phyloP scores from a whole-genome alignment of 2,797 vertebrate species.

The Onychomys torridus region DNA sequence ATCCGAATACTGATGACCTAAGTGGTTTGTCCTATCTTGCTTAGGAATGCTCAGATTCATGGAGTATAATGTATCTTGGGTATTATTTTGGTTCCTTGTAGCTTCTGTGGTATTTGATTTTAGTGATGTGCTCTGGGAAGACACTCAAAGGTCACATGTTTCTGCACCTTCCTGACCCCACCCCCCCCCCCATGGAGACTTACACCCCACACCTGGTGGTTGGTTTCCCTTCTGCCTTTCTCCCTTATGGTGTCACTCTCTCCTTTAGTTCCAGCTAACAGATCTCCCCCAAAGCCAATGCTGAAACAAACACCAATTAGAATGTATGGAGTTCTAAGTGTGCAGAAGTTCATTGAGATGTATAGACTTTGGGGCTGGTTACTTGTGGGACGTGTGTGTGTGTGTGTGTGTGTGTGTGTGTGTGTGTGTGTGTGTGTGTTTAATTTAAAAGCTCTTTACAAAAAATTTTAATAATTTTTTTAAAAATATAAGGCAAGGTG shows the following conservation, averaged over 20 bases:
- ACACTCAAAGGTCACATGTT: not conserved
- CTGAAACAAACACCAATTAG: constrained; percentile 11
- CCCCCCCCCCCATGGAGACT: not conserved
- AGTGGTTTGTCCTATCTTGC: not conserved
- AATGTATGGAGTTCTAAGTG: not conserved
- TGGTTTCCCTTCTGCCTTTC: not conserved
- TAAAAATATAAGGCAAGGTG: not conserved
- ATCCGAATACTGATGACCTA: not conserved
- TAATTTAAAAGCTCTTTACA: not conserved
- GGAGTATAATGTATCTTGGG: not conserved
- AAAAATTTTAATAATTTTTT: not conserved
- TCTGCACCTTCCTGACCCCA: not conserved
- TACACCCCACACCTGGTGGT: not conserved
- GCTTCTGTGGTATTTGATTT: not conserved
- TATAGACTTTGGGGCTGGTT: not conserved
- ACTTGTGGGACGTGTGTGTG: not conserved
- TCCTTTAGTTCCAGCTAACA: not conserved
- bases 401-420: not conserved
- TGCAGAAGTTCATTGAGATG: not conserved
- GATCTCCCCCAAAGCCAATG: not conserved
- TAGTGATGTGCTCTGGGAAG: not conserved
- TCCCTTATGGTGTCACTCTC: not conserved
- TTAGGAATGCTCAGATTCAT: constrained; percentile 37
- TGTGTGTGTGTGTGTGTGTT: not conserved
- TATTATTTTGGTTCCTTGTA: constrained; percentile 55